phyloP scores from a whole-genome alignment of 2,113 vertebrate species.

The Gobius niger region DNA sequence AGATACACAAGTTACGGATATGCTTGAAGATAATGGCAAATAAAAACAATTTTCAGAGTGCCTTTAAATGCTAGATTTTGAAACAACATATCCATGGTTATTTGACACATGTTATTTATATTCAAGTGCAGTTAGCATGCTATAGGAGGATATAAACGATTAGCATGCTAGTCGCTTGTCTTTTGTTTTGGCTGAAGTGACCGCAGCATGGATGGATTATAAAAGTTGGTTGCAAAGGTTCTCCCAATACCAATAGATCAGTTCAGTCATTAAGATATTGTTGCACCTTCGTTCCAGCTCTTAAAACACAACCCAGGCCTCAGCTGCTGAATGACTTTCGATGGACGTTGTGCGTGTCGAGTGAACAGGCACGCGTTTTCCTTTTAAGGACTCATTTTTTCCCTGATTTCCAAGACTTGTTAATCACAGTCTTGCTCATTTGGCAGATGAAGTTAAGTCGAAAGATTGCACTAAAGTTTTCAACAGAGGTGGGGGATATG shows the following conservation, averaged over 20 bases:
- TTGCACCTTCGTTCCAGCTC: not conserved
- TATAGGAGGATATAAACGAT: not conserved
- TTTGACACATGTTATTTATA: not conserved
- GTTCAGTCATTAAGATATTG: no score
- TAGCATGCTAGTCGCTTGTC: not conserved
- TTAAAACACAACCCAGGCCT: not conserved
- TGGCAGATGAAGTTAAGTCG: constrained; percentile 49
- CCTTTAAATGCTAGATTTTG: no score
- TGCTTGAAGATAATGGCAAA: not conserved
- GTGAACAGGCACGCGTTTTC: constrained; percentile 9
- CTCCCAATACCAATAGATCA: no score
- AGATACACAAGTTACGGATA: no score
- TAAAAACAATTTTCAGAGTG: not conserved
- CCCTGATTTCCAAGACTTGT: constrained; percentile 45
- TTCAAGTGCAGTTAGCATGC: constrained; percentile 2
- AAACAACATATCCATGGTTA: not conserved
- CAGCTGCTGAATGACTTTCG: constrained; percentile 28
- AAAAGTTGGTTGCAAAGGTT: not conserved
- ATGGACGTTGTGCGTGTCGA: constrained; percentile 8
- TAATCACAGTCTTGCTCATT: constrained; percentile 48
- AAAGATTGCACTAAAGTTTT: constrained; percentile 55
- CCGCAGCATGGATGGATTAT: not conserved
- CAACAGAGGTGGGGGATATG: no score
- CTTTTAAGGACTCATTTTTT: constrained; percentile 14
- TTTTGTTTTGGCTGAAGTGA: constrained; percentile 1